A percentile compares a stretch with the other conserved stretches of the same genome.
Evolutionary conservation across 23 tunicate genomes (phyloP).

Genomic region (Aplidium turbinatum): DNA sequence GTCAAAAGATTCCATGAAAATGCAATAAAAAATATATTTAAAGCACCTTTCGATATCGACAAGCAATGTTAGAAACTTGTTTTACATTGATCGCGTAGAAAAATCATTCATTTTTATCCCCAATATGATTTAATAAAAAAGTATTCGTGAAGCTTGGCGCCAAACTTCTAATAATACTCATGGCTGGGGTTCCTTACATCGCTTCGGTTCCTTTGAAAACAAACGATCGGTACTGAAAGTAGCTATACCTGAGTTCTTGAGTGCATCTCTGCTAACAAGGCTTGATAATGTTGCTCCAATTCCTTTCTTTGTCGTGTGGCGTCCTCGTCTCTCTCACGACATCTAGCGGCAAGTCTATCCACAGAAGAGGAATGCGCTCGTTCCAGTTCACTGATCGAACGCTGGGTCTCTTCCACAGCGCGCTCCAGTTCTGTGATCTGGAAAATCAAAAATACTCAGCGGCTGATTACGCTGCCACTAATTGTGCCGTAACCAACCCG

Average conservation of each 20-base stretch:
- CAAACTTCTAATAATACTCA: no score
- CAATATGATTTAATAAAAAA: no score
- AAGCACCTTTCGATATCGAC: background rate
- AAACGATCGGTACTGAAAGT: no score
- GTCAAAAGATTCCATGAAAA: background rate
- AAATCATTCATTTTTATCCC: no score
- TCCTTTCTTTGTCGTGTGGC: conserved; percentile 70
- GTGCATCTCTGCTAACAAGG: conserved; percentile 72
- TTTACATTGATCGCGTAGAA: no score
- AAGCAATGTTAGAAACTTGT: no score
- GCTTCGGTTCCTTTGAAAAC: no score
- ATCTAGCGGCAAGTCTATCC: conserved; percentile 76
- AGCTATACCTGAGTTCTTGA: conserved; percentile 57
- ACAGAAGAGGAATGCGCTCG: conserved; percentile 88
- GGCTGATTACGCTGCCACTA: no score
- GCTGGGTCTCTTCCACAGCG: conserved; percentile 60
- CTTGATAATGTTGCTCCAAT: conserved; percentile 83
- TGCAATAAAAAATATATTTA: background rate
- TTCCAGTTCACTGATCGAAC: conserved; percentile 69
- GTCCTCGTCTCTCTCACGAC: conserved; percentile 87
- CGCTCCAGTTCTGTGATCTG: conserved; percentile 61
- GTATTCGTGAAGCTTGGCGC: no score
- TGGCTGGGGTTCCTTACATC: no score
- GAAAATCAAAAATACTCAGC: no score
- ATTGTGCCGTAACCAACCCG: no score